Conservation (phyloP, 2,888 invertebrate species). For the Gari tellinella region DNA sequence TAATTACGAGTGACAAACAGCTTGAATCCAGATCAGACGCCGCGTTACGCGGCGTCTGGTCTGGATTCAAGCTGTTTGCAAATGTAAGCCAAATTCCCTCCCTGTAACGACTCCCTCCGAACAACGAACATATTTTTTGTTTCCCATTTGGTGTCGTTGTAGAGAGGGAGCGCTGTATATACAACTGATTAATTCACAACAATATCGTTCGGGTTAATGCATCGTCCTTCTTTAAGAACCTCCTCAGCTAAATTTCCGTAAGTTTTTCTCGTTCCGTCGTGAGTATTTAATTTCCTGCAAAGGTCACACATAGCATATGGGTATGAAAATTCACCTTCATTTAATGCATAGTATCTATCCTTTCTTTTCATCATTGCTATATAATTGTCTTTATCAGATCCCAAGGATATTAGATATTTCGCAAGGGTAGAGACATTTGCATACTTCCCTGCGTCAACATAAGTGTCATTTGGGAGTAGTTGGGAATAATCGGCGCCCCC, state of each 20-base stretch:
- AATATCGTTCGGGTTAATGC: too few relatives aligned
- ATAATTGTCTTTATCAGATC: slow-evolving; percentile 44
- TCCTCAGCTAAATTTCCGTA: not conserved
- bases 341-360: slow-evolving; percentile 24
- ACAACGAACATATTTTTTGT: too few relatives aligned
- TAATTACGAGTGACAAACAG: too few relatives aligned
- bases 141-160: too few relatives aligned
- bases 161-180: too few relatives aligned
- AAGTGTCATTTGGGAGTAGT: slow-evolving; percentile 38
- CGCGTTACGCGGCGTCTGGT: too few relatives aligned
- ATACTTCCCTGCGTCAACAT: slow-evolving; percentile 10
- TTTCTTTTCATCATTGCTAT: slow-evolving; percentile 48
- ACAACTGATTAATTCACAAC: too few relatives aligned
- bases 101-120: too few relatives aligned
- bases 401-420: slow-evolving; percentile 35
- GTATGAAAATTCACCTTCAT: not conserved
- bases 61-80: too few relatives aligned
- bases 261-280: not conserved
- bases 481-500: slow-evolving; percentile 45
- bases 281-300: slow-evolving; percentile 14
- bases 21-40: too few relatives aligned
- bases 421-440: slow-evolving; percentile 44
- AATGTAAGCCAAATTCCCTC: too few relatives aligned
- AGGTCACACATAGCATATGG: slow-evolving; percentile 7
- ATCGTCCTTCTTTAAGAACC: not conserved